Base-by-base conservation (phyloP, 2,888 invertebrate species). In the Acanthococcus lagerstroemiae region DNA sequence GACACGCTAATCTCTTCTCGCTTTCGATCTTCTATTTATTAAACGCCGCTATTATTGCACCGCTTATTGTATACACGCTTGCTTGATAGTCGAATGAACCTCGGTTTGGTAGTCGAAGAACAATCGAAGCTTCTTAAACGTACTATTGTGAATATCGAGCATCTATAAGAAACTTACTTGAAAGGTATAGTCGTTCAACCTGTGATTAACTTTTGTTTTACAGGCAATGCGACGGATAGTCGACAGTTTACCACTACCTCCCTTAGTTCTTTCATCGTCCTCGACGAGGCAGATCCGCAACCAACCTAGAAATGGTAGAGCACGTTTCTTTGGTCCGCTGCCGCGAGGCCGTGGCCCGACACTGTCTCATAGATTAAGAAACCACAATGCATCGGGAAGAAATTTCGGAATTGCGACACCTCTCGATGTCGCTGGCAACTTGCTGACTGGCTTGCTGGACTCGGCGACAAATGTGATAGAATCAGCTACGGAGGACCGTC, bases 261-360 rank as follows among this genome's bases (percentile, higher is more conserved):
- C 50, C 2, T 22, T 24, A 6, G 17, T 50, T 17, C 26, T 63
- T 7, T 17, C 27, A 21, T n/a, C 24, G 2, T 30, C 37, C 1
- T 37, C 52, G 2, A 9, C 50, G 22, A 52, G 63, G 54, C 37
- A 37, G 24, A 52, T 17, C 21, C 30, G 30, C 4, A 54, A 25
- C 37, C 25, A 15, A 5, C 24, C 44, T 1, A 21, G 30, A 21
- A 37, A 15, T 17, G 30, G 5, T 44, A 54, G 54, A 44, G 30
- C 52, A 30, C 63, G 63, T 22, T 25, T 30, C 21, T 24, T 15
- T n/a, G 63, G 63, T 5, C 63, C 54, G 6, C 50, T 37, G 17
- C 37, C 54, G 1, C 50, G 52, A 22, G 63, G 63, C 7, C 54
- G 63, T 24, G 63, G 63, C 15, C 63, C 63, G 15, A 61, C 60